phyloP scores from a whole-genome alignment of 2,888 invertebrate species.

The Agapostemon virescens region DNA sequence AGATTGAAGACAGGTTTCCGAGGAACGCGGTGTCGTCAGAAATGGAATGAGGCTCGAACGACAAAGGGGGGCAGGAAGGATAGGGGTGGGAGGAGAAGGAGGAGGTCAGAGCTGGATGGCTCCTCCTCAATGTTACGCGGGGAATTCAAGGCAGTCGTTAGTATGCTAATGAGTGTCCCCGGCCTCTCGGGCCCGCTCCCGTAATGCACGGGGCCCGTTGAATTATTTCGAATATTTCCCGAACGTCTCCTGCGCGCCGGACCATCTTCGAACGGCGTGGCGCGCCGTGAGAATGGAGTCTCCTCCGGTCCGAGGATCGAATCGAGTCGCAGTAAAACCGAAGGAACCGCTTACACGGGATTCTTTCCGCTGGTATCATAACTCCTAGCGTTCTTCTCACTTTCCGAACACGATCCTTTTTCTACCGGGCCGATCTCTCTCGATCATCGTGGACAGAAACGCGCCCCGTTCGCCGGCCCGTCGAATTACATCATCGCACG shows the following conservation, averaged over 20 bases:
- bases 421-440: neutral
- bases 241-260: constrained; percentile 29
- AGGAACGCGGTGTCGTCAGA: constrained; percentile 49
- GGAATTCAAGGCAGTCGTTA: constrained; percentile 77
- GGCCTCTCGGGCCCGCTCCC: constrained; percentile 56
- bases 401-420: neutral
- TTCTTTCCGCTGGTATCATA: constrained; percentile 12
- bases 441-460: neutral
- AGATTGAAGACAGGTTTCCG: constrained; percentile 38
- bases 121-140: constrained; percentile 71
- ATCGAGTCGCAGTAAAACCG: constrained; percentile 25
- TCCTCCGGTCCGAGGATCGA: neutral
- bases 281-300: constrained; percentile 40
- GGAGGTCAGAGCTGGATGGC: constrained; percentile 16
- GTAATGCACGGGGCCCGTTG: constrained; percentile 64
- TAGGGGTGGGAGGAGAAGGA: neutral
- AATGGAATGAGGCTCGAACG: constrained; percentile 58
- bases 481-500: constrained; percentile 23
- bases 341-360: constrained; percentile 28
- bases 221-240: constrained; percentile 76
- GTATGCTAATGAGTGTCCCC: constrained; percentile 78
- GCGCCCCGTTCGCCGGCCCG: neutral
- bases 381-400: constrained; percentile 8
- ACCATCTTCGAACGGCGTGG: constrained; percentile 1
- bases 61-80: constrained; percentile 28